Conservation (phyloP, 64 coral and sea anemone genomes). For the Stylophora pistillata region DNA sequence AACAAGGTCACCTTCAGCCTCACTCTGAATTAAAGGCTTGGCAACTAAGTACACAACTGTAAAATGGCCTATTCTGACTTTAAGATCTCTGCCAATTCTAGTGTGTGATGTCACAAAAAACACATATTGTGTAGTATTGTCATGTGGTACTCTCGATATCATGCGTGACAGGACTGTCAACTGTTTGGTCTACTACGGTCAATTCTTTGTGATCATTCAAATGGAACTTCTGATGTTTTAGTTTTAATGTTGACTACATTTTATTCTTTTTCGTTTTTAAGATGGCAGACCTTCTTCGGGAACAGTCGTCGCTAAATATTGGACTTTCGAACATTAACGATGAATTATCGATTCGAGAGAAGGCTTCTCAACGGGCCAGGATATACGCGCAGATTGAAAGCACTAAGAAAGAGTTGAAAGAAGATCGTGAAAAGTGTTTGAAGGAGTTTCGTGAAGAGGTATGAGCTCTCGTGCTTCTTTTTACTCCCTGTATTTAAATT, state of each 20-base stretch:
- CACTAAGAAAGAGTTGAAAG: slow-evolving; percentile 27
- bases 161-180: too few species aligned
- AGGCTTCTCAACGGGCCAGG: slow-evolving; percentile 25
- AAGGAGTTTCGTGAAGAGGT: slow-evolving; percentile 44
- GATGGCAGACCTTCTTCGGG: slow-evolving; percentile 37
- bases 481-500: too few species aligned
- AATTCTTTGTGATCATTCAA: not conserved
- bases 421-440: slow-evolving; percentile 24
- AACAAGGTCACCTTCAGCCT: too few species aligned
- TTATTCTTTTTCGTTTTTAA: not conserved
- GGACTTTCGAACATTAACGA: slow-evolving; percentile 41
- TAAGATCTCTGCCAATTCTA: too few species aligned
- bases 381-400: slow-evolving; percentile 20
- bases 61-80: too few species aligned
- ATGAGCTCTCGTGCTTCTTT: not conserved
- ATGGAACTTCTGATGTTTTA: not conserved
- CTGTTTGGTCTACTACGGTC: too few species aligned
- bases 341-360: slow-evolving; percentile 35
- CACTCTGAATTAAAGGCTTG: too few species aligned
- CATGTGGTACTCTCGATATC: too few species aligned
- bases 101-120: too few species aligned
- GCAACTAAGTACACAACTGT: too few species aligned
- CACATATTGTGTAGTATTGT: too few species aligned
- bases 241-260: not conserved
- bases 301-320: slow-evolving; percentile 30